A percentile compares a stretch with the other conserved stretches of the same genome.
phyloP scores from a whole-genome alignment of 2,113 vertebrate species.

The Lathamus discolor region DNA sequence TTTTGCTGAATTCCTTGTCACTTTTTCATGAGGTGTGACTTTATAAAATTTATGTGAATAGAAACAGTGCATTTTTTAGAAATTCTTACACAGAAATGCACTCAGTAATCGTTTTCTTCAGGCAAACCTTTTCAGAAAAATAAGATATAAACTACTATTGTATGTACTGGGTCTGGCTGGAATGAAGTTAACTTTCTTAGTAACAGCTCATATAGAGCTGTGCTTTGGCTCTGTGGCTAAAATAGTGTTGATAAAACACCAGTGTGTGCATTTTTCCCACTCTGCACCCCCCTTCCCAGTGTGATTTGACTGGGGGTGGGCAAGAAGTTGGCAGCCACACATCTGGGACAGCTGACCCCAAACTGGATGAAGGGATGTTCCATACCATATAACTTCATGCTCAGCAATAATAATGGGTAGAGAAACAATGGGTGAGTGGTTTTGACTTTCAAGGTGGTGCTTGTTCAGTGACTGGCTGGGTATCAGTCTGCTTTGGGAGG shows the following conservation, averaged over 20 bases:
- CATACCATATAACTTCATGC: background rate
- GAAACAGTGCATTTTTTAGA: background rate
- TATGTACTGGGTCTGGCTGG: background rate
- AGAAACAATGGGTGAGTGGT: background rate
- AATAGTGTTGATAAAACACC: background rate
- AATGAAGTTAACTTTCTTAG: background rate
- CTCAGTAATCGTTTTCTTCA: background rate
- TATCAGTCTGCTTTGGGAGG: background rate
- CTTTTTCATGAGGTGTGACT: background rate
- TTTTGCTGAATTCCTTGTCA: background rate
- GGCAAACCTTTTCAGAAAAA: background rate
- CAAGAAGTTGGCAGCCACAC: background rate
- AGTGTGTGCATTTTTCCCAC: background rate
- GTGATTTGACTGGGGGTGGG: background rate
- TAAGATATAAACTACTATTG: background rate
- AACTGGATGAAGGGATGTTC: background rate
- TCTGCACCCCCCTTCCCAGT: background rate
- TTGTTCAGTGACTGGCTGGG: background rate
- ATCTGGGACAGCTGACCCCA: background rate
- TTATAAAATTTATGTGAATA: background rate
- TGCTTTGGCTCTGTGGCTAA: background rate
- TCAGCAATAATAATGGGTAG: background rate
- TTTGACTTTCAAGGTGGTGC: background rate
- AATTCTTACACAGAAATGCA: background rate
- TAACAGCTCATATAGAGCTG: background rate